Evolutionary conservation across 2,113 vertebrate genomes (phyloP).

Genomic region (Blennius ocellaris): DNA sequence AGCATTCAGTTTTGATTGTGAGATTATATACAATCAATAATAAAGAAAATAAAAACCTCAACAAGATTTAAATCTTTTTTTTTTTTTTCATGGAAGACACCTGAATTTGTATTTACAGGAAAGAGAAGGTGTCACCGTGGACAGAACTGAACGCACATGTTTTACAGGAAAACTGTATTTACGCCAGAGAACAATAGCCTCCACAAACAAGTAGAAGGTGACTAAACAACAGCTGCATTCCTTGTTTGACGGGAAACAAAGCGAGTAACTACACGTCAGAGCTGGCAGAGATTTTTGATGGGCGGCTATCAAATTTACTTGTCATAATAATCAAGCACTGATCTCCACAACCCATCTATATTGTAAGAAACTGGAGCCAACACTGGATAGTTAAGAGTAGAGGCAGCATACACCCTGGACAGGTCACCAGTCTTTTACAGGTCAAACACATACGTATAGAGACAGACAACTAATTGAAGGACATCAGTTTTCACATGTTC

Average conservation of each 20-base stretch:
- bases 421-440: too few relatives aligned
- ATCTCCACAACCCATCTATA: too few relatives aligned
- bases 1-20: not conserved
- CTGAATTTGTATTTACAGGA: slow-evolving; percentile 41
- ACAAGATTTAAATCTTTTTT: not conserved
- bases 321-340: too few relatives aligned
- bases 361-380: too few relatives aligned
- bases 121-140: slow-evolving; percentile 36
- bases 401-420: too few relatives aligned
- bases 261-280: slow-evolving; percentile 3
- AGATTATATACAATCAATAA: not conserved
- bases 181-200: slow-evolving; percentile 47
- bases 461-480: too few relatives aligned
- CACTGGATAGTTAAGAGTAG: too few relatives aligned
- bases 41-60: not conserved
- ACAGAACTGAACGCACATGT: slow-evolving; percentile 6
- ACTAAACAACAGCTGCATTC: not conserved
- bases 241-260: not conserved
- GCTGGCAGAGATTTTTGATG: not conserved
- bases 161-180: slow-evolving; percentile 54
- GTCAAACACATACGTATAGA: too few relatives aligned
- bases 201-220: slow-evolving; percentile 29
- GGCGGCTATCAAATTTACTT: not conserved
- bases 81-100: too few relatives aligned
- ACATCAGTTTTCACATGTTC: too few relatives aligned